Percentiles rank a stretch among this genome's conserved stretches.
These are phyloP conservation scores for Malurus alboscapulatus DNA, from an alignment of 2,113 vertebrate species.

Conservation along the genomic window DNA sequence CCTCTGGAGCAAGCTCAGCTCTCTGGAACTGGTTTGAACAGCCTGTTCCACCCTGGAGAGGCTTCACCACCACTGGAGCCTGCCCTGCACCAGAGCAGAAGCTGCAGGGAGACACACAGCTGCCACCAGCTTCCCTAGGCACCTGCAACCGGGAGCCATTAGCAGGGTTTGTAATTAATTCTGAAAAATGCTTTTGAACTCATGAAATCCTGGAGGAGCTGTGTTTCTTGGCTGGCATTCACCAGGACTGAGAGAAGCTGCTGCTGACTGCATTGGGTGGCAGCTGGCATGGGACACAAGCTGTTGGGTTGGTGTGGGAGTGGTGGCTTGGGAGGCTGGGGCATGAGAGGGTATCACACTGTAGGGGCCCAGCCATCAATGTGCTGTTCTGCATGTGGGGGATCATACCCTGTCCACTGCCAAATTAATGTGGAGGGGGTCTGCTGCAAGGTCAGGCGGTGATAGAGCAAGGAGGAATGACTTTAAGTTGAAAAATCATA, in stretches of 20 bases:
- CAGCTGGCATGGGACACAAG: rapidly evolving
- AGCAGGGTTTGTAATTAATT: background rate
- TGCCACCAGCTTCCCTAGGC: background rate
- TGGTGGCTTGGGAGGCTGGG: background rate
- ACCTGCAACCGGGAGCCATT: rapidly evolving
- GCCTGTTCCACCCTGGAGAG: background rate
- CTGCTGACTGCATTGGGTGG: rapidly evolving
- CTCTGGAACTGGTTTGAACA: background rate
- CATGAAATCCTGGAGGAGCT: background rate
- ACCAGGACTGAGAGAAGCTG: rapidly evolving
- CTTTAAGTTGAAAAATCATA: background rate
- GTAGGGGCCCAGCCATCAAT: background rate
- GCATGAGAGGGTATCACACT: rapidly evolving
- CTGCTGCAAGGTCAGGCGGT: background rate
- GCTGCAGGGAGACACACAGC: background rate
- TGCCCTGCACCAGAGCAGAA: background rate
- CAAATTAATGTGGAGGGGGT: background rate
- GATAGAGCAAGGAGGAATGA: background rate
- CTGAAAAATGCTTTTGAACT: background rate
- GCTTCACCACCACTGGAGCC: background rate
- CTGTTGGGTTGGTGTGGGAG: rapidly evolving
- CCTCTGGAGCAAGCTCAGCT: background rate
- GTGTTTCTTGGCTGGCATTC: background rate
- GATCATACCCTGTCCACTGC: background rate
- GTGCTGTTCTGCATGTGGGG: rapidly evolving